Percentiles rank a stretch among this genome's conserved stretches.
These are phyloP conservation scores for Ellobium chinense DNA, from an alignment of 2,888 invertebrate genomes.

Conservation along the genomic window DNA sequence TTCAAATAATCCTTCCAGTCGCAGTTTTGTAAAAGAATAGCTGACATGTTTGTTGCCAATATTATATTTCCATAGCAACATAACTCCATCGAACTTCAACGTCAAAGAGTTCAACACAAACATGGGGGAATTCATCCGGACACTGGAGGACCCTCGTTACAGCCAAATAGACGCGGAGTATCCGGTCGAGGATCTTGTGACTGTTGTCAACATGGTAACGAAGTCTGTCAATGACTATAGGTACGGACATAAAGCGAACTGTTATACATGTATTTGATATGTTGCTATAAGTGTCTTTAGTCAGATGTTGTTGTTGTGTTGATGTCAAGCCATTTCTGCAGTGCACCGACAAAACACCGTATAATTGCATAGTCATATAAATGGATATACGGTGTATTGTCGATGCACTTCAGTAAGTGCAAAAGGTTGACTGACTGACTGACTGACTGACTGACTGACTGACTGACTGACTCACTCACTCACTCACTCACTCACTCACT, in stretches of 20 bases:
- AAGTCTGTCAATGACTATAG: slow-evolving; percentile 65
- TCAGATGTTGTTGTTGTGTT: too few species aligned
- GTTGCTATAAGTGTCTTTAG: too few species aligned
- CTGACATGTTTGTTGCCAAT: too few species aligned
- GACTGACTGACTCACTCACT: not conserved
- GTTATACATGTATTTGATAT: too few species aligned
- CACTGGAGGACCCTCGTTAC: slow-evolving; percentile 56
- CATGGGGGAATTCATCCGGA: slow-evolving; percentile 57
- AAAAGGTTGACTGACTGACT: not conserved
- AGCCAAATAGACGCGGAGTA: slow-evolving; percentile 60
- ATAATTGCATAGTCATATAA: too few species aligned
- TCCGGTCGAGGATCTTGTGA: slow-evolving; percentile 64
- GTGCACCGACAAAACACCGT: too few species aligned
- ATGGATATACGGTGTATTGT: too few species aligned
- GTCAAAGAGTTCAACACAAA: slow-evolving; percentile 60
- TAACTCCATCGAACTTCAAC: slow-evolving; percentile 54
- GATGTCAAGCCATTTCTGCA: too few species aligned
- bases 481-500: not conserved
- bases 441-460: not conserved
- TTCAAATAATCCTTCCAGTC: too few species aligned
- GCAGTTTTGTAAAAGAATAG: too few species aligned
- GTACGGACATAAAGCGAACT: slow-evolving; percentile 22
- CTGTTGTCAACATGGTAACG: slow-evolving; percentile 59
- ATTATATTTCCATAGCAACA: slow-evolving; percentile 36
- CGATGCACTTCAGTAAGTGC: too few species aligned